Conservation (phyloP, 2,888 invertebrate genomes). For the Pristionchus exspectatus region DNA sequence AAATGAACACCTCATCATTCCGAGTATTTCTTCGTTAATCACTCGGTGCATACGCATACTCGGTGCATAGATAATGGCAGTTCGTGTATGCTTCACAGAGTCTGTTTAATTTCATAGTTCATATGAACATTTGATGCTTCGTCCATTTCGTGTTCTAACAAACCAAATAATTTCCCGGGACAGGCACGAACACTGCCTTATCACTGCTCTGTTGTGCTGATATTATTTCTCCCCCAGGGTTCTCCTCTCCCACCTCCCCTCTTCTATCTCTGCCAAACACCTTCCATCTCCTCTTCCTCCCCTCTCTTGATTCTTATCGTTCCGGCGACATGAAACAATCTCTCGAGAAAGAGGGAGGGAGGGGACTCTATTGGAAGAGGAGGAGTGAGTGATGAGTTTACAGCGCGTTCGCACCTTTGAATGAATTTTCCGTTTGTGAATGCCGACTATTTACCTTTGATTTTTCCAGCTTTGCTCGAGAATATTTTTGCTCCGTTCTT, state of each 20-base stretch:
- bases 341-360: background rate
- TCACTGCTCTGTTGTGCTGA: background rate
- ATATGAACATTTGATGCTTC: background rate
- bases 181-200: background rate
- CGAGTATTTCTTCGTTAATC: background rate
- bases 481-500: background rate
- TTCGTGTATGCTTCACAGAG: background rate
- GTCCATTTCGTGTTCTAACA: background rate
- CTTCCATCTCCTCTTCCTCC: background rate
- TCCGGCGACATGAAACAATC: conserved; percentile 50
- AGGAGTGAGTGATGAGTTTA: conserved; percentile 28
- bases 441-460: background rate
- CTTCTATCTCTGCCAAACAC: background rate
- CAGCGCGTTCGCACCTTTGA: conserved; percentile 26
- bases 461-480: background rate
- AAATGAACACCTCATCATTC: background rate
- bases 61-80: background rate
- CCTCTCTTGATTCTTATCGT: conserved; percentile 33
- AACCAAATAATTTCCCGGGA: background rate
- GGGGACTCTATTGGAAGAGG: background rate
- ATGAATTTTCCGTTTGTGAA: background rate
- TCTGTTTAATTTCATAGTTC: background rate
- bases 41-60: background rate
- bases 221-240: background rate
- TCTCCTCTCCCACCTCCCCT: background rate